These are phyloP conservation scores for Emydura subglobosa DNA, from an alignment of 2,113 vertebrate species.

Conservation along the genomic window DNA sequence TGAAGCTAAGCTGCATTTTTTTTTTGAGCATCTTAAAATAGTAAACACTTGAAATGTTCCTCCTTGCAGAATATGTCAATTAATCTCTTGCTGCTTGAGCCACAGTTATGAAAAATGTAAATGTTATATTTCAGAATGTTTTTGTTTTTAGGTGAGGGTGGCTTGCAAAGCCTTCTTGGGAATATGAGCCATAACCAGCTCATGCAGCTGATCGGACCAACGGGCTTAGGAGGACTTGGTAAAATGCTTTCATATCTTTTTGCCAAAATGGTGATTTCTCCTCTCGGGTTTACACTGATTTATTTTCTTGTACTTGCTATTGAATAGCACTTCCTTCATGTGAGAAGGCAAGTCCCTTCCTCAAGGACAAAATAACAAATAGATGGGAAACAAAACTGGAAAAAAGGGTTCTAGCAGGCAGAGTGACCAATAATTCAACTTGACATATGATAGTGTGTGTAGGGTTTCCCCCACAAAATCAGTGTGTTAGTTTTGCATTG, in stretches of 20 bases:
- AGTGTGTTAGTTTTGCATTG: not conserved
- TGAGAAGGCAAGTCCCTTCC: constrained; percentile 17
- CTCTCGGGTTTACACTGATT: constrained; percentile 57
- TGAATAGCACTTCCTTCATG: not conserved
- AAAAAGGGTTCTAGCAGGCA: not conserved
- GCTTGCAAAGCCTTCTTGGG: constrained; percentile 97
- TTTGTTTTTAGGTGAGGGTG: constrained; percentile 90
- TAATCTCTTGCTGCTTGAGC: constrained; percentile 69
- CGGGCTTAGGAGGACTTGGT: constrained; percentile 97
- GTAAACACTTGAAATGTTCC: constrained; percentile 45
- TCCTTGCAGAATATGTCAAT: constrained; percentile 62
- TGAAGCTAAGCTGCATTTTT: constrained; percentile 44
- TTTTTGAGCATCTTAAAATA: constrained; percentile 61
- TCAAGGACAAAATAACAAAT: constrained; percentile 1
- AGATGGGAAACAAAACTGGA: not conserved
- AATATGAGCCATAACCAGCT: constrained; percentile 99
- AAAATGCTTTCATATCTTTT: constrained; percentile 46
- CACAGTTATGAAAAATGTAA: constrained; percentile 67
- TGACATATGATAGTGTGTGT: not conserved
- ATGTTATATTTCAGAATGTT: constrained; percentile 66
- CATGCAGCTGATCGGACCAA: constrained; percentile 98
- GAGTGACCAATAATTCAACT: not conserved
- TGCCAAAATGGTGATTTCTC: constrained; percentile 50
- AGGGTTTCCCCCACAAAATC: not conserved
- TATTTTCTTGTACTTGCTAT: constrained; percentile 40